Evolutionary conservation across 2,888 invertebrate genomes (phyloP).

Genomic region (Agriopis marginaria): DNA sequence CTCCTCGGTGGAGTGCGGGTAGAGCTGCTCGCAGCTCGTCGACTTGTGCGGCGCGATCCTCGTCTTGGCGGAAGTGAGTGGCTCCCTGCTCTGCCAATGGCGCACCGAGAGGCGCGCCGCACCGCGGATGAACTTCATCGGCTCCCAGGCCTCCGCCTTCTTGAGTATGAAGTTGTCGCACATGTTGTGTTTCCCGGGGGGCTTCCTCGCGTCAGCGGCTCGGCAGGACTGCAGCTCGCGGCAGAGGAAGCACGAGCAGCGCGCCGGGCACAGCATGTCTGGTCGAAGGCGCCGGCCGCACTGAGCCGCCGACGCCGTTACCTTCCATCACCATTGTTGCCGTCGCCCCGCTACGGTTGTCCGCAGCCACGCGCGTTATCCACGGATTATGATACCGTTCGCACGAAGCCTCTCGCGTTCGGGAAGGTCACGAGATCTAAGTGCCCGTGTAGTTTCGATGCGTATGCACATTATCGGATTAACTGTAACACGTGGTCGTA

Average conservation of each 20-base stretch:
- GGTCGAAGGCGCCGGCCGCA: conserved; percentile 76
- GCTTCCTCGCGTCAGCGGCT: conserved; percentile 80
- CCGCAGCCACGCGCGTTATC: conserved; percentile 62
- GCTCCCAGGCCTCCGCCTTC: conserved; percentile 83
- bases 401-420: conserved; percentile 55
- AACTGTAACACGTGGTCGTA: conserved; percentile 44
- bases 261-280: conserved; percentile 90
- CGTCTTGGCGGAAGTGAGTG: conserved; percentile 72
- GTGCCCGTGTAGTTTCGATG: conserved; percentile 27
- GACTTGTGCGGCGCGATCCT: conserved; percentile 76
- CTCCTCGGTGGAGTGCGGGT: conserved; percentile 72
- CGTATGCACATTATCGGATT: conserved; percentile 39
- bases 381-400: conserved; percentile 76
- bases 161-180: conserved; percentile 85
- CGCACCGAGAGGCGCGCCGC: conserved; percentile 84
- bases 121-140: conserved; percentile 80
- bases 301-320: conserved; percentile 65
- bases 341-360: conserved; percentile 60
- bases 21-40: conserved; percentile 82
- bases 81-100: conserved; percentile 83
- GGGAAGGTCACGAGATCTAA: conserved; percentile 46
- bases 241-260: conserved; percentile 92
- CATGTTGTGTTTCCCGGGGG: conserved; percentile 73
- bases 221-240: conserved; percentile 89
- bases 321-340: conserved; percentile 67